phyloP scores from a whole-genome alignment of 2,888 invertebrate species.

The Hetaerina titia region DNA sequence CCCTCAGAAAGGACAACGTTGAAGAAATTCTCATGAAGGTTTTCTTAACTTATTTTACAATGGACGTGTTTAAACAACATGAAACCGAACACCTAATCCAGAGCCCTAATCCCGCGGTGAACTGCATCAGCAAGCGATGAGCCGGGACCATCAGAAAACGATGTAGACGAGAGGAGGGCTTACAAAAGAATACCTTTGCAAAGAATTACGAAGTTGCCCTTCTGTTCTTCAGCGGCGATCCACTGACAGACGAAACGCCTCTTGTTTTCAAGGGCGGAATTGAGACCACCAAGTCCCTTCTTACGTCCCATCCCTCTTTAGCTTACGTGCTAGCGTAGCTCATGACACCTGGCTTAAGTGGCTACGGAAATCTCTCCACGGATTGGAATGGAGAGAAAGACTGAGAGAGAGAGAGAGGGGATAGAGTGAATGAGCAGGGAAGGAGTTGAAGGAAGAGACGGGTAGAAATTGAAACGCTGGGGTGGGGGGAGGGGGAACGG shows the following conservation, averaged over 20 bases:
- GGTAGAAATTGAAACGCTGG: background rate
- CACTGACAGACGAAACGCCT: background rate
- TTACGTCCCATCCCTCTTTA: background rate
- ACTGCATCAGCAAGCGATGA: no score
- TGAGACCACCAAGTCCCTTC: background rate
- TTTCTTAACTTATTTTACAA: no score
- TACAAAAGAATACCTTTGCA: no score
- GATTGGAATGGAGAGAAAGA: background rate
- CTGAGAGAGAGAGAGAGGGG: background rate
- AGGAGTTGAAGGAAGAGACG: background rate
- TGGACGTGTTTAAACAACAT: no score
- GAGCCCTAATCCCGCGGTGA: no score
- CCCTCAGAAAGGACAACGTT: no score
- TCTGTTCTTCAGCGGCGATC: no score
- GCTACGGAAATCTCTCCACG: background rate
- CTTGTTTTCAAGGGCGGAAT: background rate
- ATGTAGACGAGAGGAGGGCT: no score
- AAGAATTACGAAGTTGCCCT: no score
- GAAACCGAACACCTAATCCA: no score
- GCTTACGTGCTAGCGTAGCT: background rate
- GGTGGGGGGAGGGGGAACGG: background rate
- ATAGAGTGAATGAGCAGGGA: background rate
- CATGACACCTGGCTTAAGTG: background rate
- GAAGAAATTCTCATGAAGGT: no score
- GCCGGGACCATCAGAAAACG: no score